Percentiles rank a stretch among this genome's conserved stretches.
Evolutionary conservation across 2,113 vertebrate species (phyloP).

Genomic region (Castor canadensis): DNA sequence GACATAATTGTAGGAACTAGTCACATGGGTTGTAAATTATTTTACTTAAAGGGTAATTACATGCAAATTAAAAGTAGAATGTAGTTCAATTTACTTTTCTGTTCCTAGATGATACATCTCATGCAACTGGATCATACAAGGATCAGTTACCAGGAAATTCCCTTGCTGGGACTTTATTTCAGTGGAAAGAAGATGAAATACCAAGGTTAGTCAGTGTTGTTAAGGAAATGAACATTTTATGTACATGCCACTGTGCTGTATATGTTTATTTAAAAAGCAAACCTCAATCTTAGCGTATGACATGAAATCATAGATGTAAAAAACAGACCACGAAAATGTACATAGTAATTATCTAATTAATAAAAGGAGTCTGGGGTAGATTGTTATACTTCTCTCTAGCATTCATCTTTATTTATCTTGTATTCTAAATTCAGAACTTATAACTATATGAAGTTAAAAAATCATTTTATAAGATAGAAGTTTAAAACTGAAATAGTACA

Average conservation of each 20-base stretch:
- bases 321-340: neutral
- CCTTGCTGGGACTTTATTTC: constrained; percentile 82
- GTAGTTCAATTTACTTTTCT: constrained; percentile 59
- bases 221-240: constrained; percentile 30
- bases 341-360: neutral
- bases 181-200: constrained; percentile 92
- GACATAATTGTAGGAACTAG: neutral
- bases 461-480: neutral
- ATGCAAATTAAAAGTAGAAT: constrained; percentile 19
- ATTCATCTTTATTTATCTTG: neutral
- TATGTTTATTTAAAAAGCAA: constrained; percentile 11
- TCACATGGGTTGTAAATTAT: neutral
- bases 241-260: too few species aligned
- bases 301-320: neutral
- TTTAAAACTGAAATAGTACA: constrained; percentile 11
- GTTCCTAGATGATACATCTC: constrained; percentile 77
- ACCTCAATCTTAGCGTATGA: neutral
- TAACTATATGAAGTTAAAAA: constrained; percentile 43
- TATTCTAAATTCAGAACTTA: constrained; percentile 15
- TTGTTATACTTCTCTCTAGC: constrained; percentile 8
- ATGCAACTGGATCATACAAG: constrained; percentile 76
- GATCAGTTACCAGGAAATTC: constrained; percentile 83
- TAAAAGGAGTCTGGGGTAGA: neutral
- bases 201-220: constrained; percentile 89
- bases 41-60: constrained; percentile 53